These are phyloP conservation scores for Corvus cornix DNA, from an alignment of 2,113 vertebrate genomes.

Conservation along the genomic window DNA sequence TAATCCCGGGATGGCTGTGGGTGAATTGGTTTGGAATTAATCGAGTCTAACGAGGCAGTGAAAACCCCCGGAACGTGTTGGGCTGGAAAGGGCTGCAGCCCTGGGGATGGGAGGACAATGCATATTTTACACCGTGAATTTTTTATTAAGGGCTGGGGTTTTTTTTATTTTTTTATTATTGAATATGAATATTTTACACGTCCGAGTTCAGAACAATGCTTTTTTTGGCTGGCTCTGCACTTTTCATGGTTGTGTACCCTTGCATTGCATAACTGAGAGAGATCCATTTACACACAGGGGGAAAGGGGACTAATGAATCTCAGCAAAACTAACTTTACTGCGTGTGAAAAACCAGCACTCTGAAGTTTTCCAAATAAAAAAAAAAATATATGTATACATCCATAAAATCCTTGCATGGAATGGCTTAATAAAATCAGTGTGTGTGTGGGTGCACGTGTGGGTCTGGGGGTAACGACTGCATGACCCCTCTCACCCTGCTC, in stretches of 20 bases:
- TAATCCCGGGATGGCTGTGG: background rate
- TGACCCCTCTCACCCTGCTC: background rate
- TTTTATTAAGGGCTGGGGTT: slow-evolving; percentile 22
- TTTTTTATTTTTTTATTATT: slow-evolving; percentile 41
- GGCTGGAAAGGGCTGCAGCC: background rate
- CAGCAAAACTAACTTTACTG: slow-evolving; percentile 57
- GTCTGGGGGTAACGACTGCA: background rate
- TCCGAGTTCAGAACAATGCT: slow-evolving; percentile 65
- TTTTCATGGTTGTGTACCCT: slow-evolving; percentile 63
- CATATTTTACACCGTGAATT: slow-evolving; percentile 24
- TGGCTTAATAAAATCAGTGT: slow-evolving; percentile 8
- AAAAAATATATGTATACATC: background rate
- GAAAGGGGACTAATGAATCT: slow-evolving; percentile 60
- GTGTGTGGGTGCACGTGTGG: background rate
- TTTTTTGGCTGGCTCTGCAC: slow-evolving; percentile 71
- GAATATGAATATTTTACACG: slow-evolving; percentile 66
- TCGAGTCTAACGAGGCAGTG: background rate
- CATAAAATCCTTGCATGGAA: slow-evolving; percentile 1
- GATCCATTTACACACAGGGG: slow-evolving; percentile 71
- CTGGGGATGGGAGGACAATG: slow-evolving; percentile 23
- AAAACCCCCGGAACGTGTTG: background rate
- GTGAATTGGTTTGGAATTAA: slow-evolving; percentile 53
- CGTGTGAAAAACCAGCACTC: slow-evolving; percentile 41
- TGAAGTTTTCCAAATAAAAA: slow-evolving; percentile 59
- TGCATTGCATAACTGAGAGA: slow-evolving; percentile 70